Percentiles rank a stretch among this genome's conserved stretches.
phyloP scores from a whole-genome alignment of 1,140 invertebrate species.

The Myzus persicae region DNA sequence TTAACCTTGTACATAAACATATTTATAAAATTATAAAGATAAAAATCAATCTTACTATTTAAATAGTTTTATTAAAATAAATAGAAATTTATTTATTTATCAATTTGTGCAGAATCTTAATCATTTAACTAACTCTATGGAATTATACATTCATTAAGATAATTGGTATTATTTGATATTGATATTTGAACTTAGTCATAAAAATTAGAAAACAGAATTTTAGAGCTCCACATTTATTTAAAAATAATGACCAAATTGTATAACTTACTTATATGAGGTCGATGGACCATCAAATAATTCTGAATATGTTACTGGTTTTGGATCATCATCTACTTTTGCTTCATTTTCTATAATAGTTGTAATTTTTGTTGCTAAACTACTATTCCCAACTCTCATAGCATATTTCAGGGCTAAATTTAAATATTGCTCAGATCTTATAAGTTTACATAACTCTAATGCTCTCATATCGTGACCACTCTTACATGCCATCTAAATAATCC shows the following conservation, averaged over 20 bases:
- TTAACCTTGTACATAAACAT: no score
- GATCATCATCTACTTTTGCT: neutral
- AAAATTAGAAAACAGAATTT: neutral
- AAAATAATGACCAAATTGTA: neutral
- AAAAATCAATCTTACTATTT: neutral
- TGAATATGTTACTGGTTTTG: neutral
- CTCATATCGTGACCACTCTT: conserved; percentile 83
- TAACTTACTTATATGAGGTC: conserved; percentile 32
- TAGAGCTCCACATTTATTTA: neutral
- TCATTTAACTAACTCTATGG: no score
- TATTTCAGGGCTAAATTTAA: conserved; percentile 88
- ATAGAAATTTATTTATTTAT: neutral
- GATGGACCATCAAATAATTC: conserved; percentile 29
- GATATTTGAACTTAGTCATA: neutral
- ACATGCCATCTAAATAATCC: conserved; percentile 76
- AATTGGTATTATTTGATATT: neutral
- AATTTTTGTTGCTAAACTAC: conserved; percentile 80
- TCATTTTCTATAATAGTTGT: conserved; percentile 63
- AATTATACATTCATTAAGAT: no score
- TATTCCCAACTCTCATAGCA: conserved; percentile 77
- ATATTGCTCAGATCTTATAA: conserved; percentile 79
- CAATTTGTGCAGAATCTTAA: no score
- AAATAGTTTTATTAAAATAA: no score
- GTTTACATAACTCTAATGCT: conserved; percentile 84
- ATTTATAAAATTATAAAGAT: neutral